Evolutionary conservation across 2,113 vertebrate species (phyloP), one percentile per base, ranked within the genome.

Genomic region (Anguilla rostrata): DNA sequence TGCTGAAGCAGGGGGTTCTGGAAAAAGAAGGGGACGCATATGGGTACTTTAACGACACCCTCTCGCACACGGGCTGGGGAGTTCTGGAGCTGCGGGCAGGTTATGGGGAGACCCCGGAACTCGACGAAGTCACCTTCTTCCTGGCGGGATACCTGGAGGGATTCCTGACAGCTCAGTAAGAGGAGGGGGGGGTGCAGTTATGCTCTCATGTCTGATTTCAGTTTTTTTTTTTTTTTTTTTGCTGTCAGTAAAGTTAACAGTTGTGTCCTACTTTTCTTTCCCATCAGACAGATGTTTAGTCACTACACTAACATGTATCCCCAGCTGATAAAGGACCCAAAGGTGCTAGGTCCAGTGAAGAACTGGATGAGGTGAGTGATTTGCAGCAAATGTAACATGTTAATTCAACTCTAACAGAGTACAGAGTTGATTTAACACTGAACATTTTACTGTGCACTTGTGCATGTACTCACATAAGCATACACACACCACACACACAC

Each of bases 251-350:
- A 22, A 20, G 66, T 57, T 39, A 20, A 57, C 9, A 14, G 1
- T 43, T 87, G 18, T 40, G 2, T n/a, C 43, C 29, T 18, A n/a
- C 7, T 20, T 18, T 41, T n/a, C 22, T 79, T 86, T 91, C 91
- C 0, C 91, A 92, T 86, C 96, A 98, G 97, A 89, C 96, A 95
- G 79, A 97, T 97, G 94, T 92, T 93, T 88, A 95, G 93, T 88
- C 97, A 98, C 92, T 96, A 95, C 92, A 87, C 87, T 90, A 98
- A 98, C 91, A 95, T 98, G 93, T 98, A 97, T 86, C 96, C 97
- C 2, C 96, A 97, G 90, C 87, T 98, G 91, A 96, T 98, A 89
- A 96, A 95, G 88, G 94, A 93, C 88, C 87, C 92, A 5, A 75
- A 82, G 22, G 34, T 96, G 86, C 22, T 96, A 87, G 90, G 90